A percentile compares a stretch with the other conserved stretches of the same genome.
Evolutionary conservation across 2,888 invertebrate genomes (phyloP).

Genomic region (Disparrhopalites patrizii): DNA sequence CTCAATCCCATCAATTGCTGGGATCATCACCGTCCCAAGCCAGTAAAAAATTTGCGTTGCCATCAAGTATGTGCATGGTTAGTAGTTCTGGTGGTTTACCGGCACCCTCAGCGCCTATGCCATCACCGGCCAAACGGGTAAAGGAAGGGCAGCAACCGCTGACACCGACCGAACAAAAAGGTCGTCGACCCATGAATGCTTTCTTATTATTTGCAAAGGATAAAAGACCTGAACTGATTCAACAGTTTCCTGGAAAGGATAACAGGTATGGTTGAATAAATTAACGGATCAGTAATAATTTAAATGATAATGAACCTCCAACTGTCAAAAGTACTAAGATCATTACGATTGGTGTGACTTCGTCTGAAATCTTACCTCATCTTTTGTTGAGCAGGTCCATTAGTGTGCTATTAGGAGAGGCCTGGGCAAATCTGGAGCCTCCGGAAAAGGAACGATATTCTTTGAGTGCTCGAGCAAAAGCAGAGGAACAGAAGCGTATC

Average conservation of each 20-base stretch:
- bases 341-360: background rate
- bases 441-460: constrained; percentile 52
- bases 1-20: constrained; percentile 16
- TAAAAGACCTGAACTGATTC: constrained; percentile 54
- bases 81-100: constrained; percentile 34
- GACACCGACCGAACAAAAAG: constrained; percentile 35
- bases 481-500: constrained; percentile 54
- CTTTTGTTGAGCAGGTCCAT: constrained; percentile 54
- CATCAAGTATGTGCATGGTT: background rate
- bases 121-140: constrained; percentile 5
- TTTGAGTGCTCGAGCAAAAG: constrained; percentile 53
- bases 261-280: constrained; percentile 52
- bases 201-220: constrained; percentile 57
- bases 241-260: constrained; percentile 55
- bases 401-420: constrained; percentile 55
- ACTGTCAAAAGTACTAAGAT: background rate
- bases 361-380: constrained; percentile 6
- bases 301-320: background rate
- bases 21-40: constrained; percentile 15
- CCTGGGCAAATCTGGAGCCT: constrained; percentile 53
- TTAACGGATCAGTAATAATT: background rate
- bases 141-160: constrained; percentile 9
- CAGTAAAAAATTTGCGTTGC: constrained; percentile 35
- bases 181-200: constrained; percentile 55
- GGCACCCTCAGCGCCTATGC: constrained; percentile 17